A percentile compares a stretch with the other conserved stretches of the same genome.
These are phyloP conservation scores for Pempheris klunzingeri DNA, from an alignment of 2,797 vertebrate genomes.

Conservation along the genomic window DNA sequence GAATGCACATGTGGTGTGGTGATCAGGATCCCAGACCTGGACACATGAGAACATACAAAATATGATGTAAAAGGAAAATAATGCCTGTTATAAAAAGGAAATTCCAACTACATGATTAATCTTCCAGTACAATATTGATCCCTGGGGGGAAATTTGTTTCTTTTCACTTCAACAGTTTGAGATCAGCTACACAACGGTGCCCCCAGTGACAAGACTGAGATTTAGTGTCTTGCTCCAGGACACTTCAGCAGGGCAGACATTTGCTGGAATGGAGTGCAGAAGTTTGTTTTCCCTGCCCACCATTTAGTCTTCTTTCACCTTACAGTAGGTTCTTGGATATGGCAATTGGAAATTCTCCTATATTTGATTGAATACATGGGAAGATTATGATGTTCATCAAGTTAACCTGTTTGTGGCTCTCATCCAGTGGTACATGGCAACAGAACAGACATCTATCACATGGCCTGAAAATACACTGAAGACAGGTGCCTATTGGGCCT, in stretches of 20 bases:
- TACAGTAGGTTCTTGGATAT: background rate
- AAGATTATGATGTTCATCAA: background rate
- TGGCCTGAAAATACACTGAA: background rate
- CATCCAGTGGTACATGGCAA: slow-evolving; percentile 5
- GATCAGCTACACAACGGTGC: slow-evolving; percentile 47
- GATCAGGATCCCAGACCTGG: background rate
- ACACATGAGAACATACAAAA: background rate
- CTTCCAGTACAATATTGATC: slow-evolving; percentile 7
- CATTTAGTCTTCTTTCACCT: background rate
- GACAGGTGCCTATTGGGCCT: background rate
- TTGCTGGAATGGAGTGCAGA: background rate
- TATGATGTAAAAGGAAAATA: background rate
- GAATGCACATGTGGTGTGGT: background rate
- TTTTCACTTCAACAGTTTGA: slow-evolving; percentile 6
- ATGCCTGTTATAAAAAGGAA: background rate
- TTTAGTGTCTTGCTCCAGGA: slow-evolving; percentile 20
- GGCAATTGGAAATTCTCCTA: too few species aligned
- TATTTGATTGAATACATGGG: background rate
- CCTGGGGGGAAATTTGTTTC: slow-evolving; percentile 11
- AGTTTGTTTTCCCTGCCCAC: background rate
- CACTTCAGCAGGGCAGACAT: slow-evolving; percentile 17
- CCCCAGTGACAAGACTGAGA: slow-evolving; percentile 26
- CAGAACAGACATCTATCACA: slow-evolving; percentile 6
- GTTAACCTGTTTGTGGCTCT: background rate
- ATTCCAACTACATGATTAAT: slow-evolving; percentile 23